Percentiles rank a stretch among this genome's conserved stretches.
phyloP scores from a whole-genome alignment of 2,113 vertebrate species.

The Solea solea region DNA sequence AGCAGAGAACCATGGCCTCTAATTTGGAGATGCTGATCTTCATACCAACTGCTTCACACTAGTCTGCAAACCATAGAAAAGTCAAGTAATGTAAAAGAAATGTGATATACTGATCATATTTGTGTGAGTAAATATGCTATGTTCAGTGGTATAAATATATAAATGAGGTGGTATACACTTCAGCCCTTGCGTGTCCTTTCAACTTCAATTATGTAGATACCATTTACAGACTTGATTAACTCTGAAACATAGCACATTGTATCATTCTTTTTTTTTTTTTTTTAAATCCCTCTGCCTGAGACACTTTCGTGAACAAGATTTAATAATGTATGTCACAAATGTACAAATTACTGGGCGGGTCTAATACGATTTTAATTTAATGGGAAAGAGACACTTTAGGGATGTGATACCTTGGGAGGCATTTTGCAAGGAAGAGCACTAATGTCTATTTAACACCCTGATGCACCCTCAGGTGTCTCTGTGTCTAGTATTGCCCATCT shows the following conservation, averaged over 20 bases:
- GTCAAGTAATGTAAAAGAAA: no score
- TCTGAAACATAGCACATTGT: slow-evolving; percentile 26
- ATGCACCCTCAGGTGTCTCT: slow-evolving; percentile 64
- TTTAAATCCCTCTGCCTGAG: slow-evolving; percentile 3
- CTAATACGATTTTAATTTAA: slow-evolving; percentile 43
- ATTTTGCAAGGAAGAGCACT: slow-evolving; percentile 65
- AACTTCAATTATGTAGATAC: slow-evolving; percentile 25
- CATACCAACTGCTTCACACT: no score
- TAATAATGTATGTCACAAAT: slow-evolving; percentile 58
- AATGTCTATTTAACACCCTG: slow-evolving; percentile 78
- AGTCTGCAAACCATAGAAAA: no score
- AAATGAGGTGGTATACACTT: background rate
- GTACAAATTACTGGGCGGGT: slow-evolving; percentile 57
- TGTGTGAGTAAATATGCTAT: no score
- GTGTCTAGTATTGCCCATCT: slow-evolving; percentile 64
- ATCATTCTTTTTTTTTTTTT: slow-evolving; percentile 29
- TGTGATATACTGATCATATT: no score
- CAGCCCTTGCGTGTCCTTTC: slow-evolving; percentile 14
- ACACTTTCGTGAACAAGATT: slow-evolving; percentile 42
- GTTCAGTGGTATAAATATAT: no score
- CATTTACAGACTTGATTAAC: slow-evolving; percentile 26
- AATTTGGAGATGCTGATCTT: no score
- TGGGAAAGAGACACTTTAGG: slow-evolving; percentile 59
- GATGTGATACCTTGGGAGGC: slow-evolving; percentile 66
- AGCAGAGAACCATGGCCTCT: no score